phyloP scores from a whole-genome alignment of 2,113 vertebrate genomes.

The Callithrix jacchus region DNA sequence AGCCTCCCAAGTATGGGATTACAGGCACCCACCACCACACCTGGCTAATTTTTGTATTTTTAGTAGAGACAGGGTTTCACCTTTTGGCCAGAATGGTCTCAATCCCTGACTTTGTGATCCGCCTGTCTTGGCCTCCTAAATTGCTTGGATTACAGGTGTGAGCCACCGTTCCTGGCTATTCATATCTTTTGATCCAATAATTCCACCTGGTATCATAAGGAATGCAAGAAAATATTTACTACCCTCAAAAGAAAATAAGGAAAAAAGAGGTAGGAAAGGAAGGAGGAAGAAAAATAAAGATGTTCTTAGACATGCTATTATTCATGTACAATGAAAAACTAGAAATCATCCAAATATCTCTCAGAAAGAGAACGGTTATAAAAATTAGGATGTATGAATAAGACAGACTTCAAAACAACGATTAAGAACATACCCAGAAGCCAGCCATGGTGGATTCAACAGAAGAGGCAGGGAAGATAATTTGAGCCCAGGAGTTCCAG shows the following conservation, averaged over 20 bases:
- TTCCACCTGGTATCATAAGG: conserved; percentile 1
- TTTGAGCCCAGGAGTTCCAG: not conserved
- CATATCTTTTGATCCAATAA: conserved; percentile 22
- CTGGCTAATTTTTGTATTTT: too few species aligned
- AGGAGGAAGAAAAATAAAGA: not conserved
- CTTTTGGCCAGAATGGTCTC: too few species aligned
- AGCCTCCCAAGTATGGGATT: too few species aligned
- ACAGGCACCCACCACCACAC: too few species aligned
- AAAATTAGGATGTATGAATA: not conserved
- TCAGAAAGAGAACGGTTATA: not conserved
- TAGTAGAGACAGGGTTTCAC: too few species aligned
- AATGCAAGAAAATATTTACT: not conserved
- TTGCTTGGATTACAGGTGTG: too few species aligned
- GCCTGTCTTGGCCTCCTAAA: too few species aligned
- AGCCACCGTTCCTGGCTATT: too few species aligned
- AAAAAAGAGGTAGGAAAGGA: not conserved
- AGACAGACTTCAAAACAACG: not conserved
- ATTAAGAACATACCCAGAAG: conserved; percentile 10
- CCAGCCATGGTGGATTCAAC: not conserved
- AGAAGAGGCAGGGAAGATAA: not conserved
- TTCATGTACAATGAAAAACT: not conserved
- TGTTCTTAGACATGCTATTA: not conserved
- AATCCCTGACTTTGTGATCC: too few species aligned
- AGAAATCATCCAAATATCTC: not conserved
- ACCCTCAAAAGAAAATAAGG: not conserved